Percentiles rank a stretch among this genome's conserved stretches.
Evolutionary conservation across 2,797 vertebrate species (phyloP).

Genomic region (Pangasius larnaudii): DNA sequence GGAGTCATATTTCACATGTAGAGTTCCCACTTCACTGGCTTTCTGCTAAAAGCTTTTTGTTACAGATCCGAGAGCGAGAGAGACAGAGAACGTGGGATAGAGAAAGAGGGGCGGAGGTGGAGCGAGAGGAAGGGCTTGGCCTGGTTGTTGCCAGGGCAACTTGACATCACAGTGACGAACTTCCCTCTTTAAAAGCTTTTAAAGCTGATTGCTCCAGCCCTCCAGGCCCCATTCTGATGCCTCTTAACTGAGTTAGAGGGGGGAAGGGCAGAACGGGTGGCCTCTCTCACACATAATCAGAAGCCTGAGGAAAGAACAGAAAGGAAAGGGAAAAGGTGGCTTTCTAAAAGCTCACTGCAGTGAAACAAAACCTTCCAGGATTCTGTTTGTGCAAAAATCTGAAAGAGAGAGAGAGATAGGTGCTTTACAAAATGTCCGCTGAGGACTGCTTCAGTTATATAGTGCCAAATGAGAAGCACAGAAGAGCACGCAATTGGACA

Average conservation of each 20-base stretch:
- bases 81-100: conserved; percentile 57
- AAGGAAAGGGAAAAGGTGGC: conserved; percentile 42
- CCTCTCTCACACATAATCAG: conserved; percentile 58
- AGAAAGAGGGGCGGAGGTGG: conserved; percentile 45
- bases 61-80: conserved; percentile 76
- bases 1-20: conserved; percentile 88
- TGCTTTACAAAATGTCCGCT: conserved; percentile 82
- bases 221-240: conserved; percentile 98
- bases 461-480: conserved; percentile 90
- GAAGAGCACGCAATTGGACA: conserved; percentile 98
- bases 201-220: conserved; percentile 96
- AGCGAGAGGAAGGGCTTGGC: conserved; percentile 79
- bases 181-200: conserved; percentile 99
- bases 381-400: conserved; percentile 53
- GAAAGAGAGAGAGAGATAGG: conserved; percentile 42
- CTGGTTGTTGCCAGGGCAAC: conserved; percentile 93
- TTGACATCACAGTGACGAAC: conserved; percentile 99
- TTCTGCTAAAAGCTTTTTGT: conserved; percentile 99
- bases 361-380: conserved; percentile 64
- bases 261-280: conserved; percentile 72
- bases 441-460: conserved; percentile 90
- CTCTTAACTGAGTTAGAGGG: conserved; percentile 79
- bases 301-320: conserved; percentile 48
- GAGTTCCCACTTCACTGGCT: conserved; percentile 89
- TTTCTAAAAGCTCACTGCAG: conserved; percentile 63